Evolutionary conservation across 2,888 invertebrate species (phyloP).

Genomic region (Omphaloscelis lunosa): DNA sequence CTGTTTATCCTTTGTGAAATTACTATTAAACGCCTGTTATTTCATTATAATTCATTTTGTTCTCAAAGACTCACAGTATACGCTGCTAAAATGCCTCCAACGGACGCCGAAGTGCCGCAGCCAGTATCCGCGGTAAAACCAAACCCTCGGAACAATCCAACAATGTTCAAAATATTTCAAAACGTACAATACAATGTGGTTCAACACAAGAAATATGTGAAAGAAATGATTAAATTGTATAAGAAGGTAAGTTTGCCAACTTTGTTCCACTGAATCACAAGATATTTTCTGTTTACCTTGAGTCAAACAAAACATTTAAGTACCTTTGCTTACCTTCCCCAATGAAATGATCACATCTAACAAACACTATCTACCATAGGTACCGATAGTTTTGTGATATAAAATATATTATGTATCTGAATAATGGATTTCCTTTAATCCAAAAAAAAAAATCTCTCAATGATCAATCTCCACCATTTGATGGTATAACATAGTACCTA

Average conservation of each 20-base stretch:
- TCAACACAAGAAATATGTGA: constrained; percentile 92
- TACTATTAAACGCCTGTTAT: not conserved
- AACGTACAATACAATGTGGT: constrained; percentile 92
- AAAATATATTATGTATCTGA: too few relatives aligned
- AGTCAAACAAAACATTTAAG: not conserved
- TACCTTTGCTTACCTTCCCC: not conserved
- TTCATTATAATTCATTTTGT: not conserved
- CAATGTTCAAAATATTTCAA: constrained; percentile 91
- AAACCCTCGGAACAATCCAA: constrained; percentile 84
- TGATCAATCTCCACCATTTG: not conserved
- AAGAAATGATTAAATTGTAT: constrained; percentile 91
- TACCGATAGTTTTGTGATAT: too few relatives aligned
- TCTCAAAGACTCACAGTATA: not conserved
- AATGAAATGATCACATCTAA: not conserved
- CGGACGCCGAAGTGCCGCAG: constrained; percentile 74
- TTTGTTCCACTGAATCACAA: not conserved
- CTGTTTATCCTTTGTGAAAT: not conserved
- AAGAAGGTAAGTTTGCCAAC: constrained; percentile 87
- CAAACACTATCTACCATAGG: too few relatives aligned
- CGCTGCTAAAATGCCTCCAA: constrained; percentile 76
- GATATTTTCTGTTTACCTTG: not conserved
- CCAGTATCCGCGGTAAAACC: constrained; percentile 75
- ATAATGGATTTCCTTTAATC: not conserved
- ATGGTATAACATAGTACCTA: not conserved
- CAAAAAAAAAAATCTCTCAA: not conserved